These are phyloP conservation scores for Cervus canadensis DNA, from an alignment of 2,113 vertebrate species.

Conservation along the genomic window DNA sequence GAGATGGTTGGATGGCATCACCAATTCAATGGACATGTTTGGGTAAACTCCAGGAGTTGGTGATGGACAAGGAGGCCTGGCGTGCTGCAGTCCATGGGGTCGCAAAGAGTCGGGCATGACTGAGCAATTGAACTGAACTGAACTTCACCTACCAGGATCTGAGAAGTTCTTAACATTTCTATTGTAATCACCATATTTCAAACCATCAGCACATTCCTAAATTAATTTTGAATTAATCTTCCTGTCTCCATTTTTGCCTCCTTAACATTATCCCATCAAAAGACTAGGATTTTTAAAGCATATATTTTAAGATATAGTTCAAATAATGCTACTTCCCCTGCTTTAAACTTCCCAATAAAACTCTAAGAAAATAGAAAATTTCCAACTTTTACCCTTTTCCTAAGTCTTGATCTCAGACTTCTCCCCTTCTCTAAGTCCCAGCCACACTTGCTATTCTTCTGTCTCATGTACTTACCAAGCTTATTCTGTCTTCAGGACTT, in stretches of 20 bases:
- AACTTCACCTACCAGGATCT: neutral
- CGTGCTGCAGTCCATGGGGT: no score
- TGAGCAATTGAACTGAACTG: no score
- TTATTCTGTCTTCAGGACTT: neutral
- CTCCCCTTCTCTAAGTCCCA: neutral
- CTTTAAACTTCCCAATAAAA: neutral
- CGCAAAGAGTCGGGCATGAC: no score
- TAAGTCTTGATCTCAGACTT: neutral
- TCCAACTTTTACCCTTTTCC: neutral
- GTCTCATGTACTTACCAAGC: neutral
- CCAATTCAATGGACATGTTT: no score
- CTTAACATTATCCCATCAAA: neutral
- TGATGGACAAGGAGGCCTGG: no score
- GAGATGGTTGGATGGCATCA: neutral
- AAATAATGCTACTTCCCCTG: neutral
- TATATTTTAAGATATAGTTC: neutral
- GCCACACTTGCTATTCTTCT: neutral
- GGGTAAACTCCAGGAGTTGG: no score
- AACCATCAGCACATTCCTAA: neutral
- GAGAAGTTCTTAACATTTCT: neutral
- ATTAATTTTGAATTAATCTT: neutral
- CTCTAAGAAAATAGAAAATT: neutral
- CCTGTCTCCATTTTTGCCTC: neutral
- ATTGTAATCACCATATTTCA: neutral
- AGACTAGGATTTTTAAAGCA: neutral